Evolutionary conservation across 2,888 invertebrate species (phyloP), one percentile per base, ranked within the genome.

Genomic region (Helicoverpa assulta): DNA sequence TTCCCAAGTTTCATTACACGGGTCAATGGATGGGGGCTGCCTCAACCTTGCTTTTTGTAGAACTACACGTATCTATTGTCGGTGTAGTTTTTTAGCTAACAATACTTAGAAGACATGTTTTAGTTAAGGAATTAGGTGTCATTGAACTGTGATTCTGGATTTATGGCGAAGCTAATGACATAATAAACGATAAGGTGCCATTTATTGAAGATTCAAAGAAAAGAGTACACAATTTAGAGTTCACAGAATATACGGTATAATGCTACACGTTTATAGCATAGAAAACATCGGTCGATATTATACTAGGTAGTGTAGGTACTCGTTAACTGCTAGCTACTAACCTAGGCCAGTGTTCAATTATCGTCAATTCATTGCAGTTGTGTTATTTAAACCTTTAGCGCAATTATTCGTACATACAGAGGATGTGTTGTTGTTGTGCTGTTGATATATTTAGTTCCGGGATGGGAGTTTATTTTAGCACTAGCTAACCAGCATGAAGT

Each of bases 1-100:
- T 64, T 77, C 54, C 74, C 68, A 70, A 77, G 67, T 66, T 71
- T 67, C 58, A 79, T 81, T 77, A 76, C 69, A 81, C 67, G 77
- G 77, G 74, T 76, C 82, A 70, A 26, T 71, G 67, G 67, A 63
- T 62, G 61, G 60, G 52, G 43, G 59, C 67, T 72, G 65, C 29
- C 60, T 33, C 57, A 70, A 65, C 61, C 67, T 73, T 76, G 71
- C 40, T 76, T 70, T 59, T 71, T 73, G 58, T 60, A 29, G 72
- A 68, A 71, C 51, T 56, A 55, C 60, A 70, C 52, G 40, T 59
- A 55, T 43, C 57, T 71, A 66, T 70, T 71, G 66, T 68, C 12
- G 56, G 60, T 37, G 14, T 53, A 50, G 47, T 66, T 70, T 75
- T 81, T 69, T 69, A 55, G 65, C 68, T 59, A 64, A 69, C 60